Evolutionary conservation across 2,797 vertebrate genomes (phyloP).

Genomic region (Astyanax mexicanus): DNA sequence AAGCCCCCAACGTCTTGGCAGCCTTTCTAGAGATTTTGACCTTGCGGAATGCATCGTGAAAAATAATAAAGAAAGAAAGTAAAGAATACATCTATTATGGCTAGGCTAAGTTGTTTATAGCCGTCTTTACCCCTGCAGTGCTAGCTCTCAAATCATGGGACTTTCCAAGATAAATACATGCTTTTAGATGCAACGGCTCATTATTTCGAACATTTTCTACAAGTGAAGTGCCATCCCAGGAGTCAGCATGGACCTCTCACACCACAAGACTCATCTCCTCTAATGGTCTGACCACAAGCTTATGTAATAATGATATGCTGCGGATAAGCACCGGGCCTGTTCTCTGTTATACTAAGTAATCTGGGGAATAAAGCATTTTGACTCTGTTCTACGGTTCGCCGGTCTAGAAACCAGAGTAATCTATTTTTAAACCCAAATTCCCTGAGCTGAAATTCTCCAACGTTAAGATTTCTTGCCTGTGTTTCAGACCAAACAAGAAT

Average conservation of each 20-base stretch:
- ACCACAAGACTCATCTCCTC: constrained; percentile 46
- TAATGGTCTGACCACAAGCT: constrained; percentile 44
- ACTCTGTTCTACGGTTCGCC: constrained; percentile 22
- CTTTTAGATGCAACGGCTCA: constrained; percentile 25
- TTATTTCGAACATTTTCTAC: constrained; percentile 42
- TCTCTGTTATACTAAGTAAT: constrained; percentile 51
- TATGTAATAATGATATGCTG: constrained; percentile 58
- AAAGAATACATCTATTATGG: constrained; percentile 51
- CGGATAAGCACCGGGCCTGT: constrained; percentile 29
- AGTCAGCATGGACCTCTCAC: constrained; percentile 38
- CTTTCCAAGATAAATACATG: constrained; percentile 46
- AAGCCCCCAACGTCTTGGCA: constrained; percentile 1
- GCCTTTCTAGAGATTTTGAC: constrained; percentile 31
- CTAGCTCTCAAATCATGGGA: constrained; percentile 30
- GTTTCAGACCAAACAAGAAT: constrained; percentile 26
- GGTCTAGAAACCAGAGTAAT: constrained; percentile 36
- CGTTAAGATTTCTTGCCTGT: constrained; percentile 27
- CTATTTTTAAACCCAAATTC: constrained; percentile 47
- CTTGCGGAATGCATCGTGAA: constrained; percentile 33
- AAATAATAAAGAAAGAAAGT: constrained; percentile 29
- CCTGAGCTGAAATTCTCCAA: constrained; percentile 33
- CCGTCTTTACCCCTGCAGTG: not conserved
- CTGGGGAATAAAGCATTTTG: constrained; percentile 45
- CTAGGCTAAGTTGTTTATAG: constrained; percentile 43
- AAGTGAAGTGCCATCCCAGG: constrained; percentile 30